Evolutionary conservation across 1,140 invertebrate genomes (phyloP).

Genomic region (Drosophila littoralis): DNA sequence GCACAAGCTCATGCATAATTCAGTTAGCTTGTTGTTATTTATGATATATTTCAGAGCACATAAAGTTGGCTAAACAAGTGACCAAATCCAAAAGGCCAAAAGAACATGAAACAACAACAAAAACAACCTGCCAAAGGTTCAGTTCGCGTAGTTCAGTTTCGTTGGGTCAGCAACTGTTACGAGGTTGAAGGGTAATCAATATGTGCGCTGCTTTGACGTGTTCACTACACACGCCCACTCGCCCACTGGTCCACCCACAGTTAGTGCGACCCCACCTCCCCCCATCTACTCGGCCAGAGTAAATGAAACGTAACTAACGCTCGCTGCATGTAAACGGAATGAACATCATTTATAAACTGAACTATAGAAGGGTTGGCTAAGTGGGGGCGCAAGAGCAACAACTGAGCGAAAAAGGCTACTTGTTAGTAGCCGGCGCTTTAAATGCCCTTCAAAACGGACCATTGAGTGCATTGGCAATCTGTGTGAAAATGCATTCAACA

Average conservation of each 20-base stretch:
- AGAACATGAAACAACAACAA: not conserved
- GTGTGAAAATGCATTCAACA: not conserved
- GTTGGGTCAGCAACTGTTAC: constrained; percentile 23
- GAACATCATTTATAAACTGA: constrained; percentile 40
- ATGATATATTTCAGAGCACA: constrained; percentile 6
- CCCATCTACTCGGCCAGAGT: not conserved
- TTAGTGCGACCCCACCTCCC: not conserved
- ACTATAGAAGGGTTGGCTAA: not conserved
- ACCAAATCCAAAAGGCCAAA: constrained; percentile 11
- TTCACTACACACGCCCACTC: constrained; percentile 2
- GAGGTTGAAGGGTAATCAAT: constrained; percentile 40
- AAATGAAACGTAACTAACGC: constrained; percentile 30
- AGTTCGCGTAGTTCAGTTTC: constrained; percentile 11
- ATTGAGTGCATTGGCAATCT: not conserved
- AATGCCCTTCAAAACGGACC: constrained; percentile 7
- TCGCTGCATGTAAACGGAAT: constrained; percentile 32
- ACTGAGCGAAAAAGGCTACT: not conserved
- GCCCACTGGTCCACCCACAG: not conserved
- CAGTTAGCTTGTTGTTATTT: constrained; percentile 20
- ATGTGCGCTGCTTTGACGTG: constrained; percentile 17
- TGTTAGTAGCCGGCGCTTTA: constrained; percentile 1
- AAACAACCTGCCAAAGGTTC: constrained; percentile 17
- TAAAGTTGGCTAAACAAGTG: constrained; percentile 21
- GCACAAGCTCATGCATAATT: constrained; percentile 5
- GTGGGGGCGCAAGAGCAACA: not conserved